Conservation (phyloP, 1,140 invertebrate genomes). For the Ditylenchus dipsaci region DNA sequence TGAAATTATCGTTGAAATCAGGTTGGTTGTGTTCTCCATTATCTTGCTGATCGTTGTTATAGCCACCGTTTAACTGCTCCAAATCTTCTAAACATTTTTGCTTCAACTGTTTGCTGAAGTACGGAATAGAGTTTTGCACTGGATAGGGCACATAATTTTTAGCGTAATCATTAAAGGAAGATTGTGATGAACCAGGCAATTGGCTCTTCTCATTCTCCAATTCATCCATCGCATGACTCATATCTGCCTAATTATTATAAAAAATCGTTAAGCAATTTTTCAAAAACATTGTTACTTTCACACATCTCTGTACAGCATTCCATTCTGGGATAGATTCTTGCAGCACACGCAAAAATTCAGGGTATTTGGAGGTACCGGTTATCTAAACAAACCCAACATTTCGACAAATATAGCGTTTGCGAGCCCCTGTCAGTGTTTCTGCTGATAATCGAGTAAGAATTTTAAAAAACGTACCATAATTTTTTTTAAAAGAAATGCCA, state of each 20-base stretch:
- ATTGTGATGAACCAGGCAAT: not conserved
- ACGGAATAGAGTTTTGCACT: slow-evolving; percentile 34
- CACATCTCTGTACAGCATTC: slow-evolving; percentile 21
- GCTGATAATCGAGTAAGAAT: too few species aligned
- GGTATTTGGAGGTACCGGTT: slow-evolving; percentile 9
- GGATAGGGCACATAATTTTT: slow-evolving; percentile 40
- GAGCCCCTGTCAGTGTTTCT: too few species aligned
- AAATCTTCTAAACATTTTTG: slow-evolving; percentile 33
- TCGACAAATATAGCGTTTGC: too few species aligned
- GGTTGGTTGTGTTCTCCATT: not conserved
- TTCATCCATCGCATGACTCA: slow-evolving; percentile 27
- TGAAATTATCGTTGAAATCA: slow-evolving; percentile 28
- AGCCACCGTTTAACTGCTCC: not conserved
- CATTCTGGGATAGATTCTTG: slow-evolving; percentile 30
- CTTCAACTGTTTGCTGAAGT: slow-evolving; percentile 34
- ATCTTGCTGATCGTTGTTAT: not conserved
- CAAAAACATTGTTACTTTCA: slow-evolving; percentile 13
- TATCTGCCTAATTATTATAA: slow-evolving; percentile 26
- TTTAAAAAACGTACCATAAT: too few species aligned
- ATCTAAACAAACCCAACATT: too few species aligned
- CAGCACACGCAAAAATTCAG: slow-evolving; percentile 27
- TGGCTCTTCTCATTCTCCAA: not conserved
- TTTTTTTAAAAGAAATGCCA: too few species aligned
- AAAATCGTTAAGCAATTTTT: too few species aligned
- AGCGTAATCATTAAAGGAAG: not conserved